Evolutionary conservation across 1,140 invertebrate species (phyloP), one percentile per base, ranked within the genome.

Genomic region (Ctenoplectra terminalis): DNA sequence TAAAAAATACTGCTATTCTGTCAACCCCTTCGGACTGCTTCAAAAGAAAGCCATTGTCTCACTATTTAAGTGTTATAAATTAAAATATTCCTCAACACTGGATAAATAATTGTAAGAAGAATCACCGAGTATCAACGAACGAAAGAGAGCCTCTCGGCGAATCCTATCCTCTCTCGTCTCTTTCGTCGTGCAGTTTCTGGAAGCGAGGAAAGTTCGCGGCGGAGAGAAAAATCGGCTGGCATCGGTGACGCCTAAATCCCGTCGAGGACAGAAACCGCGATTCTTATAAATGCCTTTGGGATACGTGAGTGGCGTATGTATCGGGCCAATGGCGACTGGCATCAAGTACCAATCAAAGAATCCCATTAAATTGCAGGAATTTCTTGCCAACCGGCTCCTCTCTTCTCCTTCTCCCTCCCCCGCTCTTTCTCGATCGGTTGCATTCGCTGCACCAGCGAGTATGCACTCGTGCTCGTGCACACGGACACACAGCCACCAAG

Each of bases 311-410:
- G 86, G 91, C 85, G 85, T 92, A 86, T 87, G 85, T 88, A 88
- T 90, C 88, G 87, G 84, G 72, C 84, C 88, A 90, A 90, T 90
- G 88, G 81, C 88, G 87, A 91, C 88, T 88, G 88, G 90, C 88
- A 92, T 92, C 90, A 92, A 90, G 91, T 91, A 92, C 91, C 92
- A 92, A 93, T 93, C 92, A 92, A 91, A 92, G 90, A 92, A 92
- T 92, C 90, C 88, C 89, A 93, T 93, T 93, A 93, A 92, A 92
- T 93, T 91, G 90, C 91, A 92, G 88, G 91, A 92, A 93, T 93
- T 93, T 92, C 91, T 92, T 91, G 89, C 88, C 90, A 88, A 90
- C 90, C 85, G 83, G 85, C 89, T 87, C 77, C 83, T 87, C 82
- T 83, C 87, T 46, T 81, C 72, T 67, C 69, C 69, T 75, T 83